Conservation (phyloP, 2,888 invertebrate species). For the Megastigmus dorsalis region DNA sequence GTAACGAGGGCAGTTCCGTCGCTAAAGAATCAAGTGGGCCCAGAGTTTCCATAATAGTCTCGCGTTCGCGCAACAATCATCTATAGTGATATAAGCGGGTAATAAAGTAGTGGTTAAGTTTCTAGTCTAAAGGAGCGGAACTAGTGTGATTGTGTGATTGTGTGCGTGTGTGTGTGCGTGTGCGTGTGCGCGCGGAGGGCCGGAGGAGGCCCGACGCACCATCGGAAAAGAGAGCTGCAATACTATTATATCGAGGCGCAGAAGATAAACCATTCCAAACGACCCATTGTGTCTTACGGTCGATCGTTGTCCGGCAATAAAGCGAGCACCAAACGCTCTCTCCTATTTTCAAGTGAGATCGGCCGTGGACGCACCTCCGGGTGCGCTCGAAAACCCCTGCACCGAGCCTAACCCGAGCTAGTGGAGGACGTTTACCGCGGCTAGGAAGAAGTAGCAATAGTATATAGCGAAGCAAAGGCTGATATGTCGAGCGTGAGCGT, state of each 20-base stretch:
- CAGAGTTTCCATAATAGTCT: background rate
- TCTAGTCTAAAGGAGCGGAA: background rate
- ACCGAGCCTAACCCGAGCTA: too few species aligned
- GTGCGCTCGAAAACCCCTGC: too few species aligned
- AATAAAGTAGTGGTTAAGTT: background rate
- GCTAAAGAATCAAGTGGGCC: background rate
- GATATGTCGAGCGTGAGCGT: constrained; percentile 72
- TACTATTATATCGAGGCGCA: constrained; percentile 28
- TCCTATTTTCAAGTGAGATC: background rate
- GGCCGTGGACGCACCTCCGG: too few species aligned
- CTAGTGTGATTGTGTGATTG: too few species aligned
- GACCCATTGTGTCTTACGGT: constrained; percentile 64
- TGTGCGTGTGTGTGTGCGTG: too few species aligned
- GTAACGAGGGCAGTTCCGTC: background rate
- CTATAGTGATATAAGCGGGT: constrained; percentile 27
- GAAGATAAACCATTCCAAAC: constrained; percentile 57
- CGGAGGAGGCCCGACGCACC: background rate
- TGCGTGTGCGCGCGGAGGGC: background rate
- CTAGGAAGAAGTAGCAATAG: background rate
- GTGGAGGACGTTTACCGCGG: background rate
- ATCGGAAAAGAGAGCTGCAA: background rate
- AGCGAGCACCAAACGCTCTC: background rate
- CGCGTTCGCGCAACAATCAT: constrained; percentile 27
- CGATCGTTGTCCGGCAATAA: constrained; percentile 61
- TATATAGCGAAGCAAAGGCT: background rate